These are phyloP conservation scores for Lasioglossum malachurum DNA, from an alignment of 2,888 invertebrate genomes.

Conservation along the genomic window DNA sequence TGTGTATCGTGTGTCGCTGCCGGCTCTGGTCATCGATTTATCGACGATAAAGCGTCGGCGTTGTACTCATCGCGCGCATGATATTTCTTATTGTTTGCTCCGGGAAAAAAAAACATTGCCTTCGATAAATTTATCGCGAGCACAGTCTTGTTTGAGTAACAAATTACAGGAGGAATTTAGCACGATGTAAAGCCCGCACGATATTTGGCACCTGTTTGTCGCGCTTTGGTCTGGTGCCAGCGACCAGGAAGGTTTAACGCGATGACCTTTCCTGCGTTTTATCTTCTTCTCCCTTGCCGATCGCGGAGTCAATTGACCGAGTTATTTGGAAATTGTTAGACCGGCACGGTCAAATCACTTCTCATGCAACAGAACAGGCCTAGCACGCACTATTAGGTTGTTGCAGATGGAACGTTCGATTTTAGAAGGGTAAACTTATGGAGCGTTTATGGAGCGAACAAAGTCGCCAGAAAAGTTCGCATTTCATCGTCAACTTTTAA, in stretches of 20 bases:
- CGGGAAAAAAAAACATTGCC: background rate
- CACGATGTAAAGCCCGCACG: background rate
- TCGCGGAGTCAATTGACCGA: background rate
- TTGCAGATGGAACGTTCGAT: too few relatives aligned
- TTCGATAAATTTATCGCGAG: constrained; percentile 11
- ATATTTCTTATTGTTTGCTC: constrained; percentile 29
- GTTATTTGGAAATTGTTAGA: background rate
- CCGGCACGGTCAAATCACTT: background rate
- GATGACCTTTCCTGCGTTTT: background rate
- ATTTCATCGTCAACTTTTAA: too few relatives aligned
- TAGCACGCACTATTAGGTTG: background rate
- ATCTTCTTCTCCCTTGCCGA: background rate
- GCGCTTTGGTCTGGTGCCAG: constrained; percentile 47
- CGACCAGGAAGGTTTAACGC: background rate
- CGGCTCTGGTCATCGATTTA: constrained; percentile 35
- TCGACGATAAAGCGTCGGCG: constrained; percentile 11
- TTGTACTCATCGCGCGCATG: constrained; percentile 4
- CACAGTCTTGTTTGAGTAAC: constrained; percentile 24
- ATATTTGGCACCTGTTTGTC: constrained; percentile 57
- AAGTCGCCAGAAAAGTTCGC: too few relatives aligned
- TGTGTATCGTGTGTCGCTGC: background rate
- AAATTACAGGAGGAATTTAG: constrained; percentile 38
- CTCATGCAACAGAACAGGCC: background rate
- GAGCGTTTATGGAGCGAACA: too few relatives aligned
- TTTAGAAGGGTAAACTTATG: too few relatives aligned